Base-by-base conservation (phyloP, 2,797 vertebrate genomes). In the Danio albolineatus region DNA sequence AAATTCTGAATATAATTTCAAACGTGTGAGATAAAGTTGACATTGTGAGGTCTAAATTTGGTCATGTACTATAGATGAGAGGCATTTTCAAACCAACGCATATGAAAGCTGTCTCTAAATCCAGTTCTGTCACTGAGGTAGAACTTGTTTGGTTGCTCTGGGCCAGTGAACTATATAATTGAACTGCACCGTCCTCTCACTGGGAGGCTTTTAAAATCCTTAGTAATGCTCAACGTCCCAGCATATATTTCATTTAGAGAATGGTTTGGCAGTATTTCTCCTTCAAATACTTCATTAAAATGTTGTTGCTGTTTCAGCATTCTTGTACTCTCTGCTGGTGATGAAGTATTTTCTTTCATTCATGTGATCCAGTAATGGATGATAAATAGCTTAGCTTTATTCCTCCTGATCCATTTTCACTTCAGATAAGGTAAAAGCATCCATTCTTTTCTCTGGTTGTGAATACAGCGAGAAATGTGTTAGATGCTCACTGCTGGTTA, bases 151-250 rank as follows among this genome's bases (percentile, higher is more conserved):
- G 73, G 16, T 48, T 10, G 69, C 60, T 61, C 41, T 76, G 61
- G 73, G 28, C 62, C 76, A 82, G 10, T 79, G 75, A 75, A 69
- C 51, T 60, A 62, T 78, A 53, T 72, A 70, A 83, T 76, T 83
- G 71, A 60, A 81, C 41, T 48, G 59, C 51, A 39, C 61, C 69
- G 65, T 76, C 10, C 70, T 77, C 16, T 67, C 7, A 7, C 19
- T 59, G 72, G 67, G 64, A 38, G 46, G 51, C 57, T 56, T 67
- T 56, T 57, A 59, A 73, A 65, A 38, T 71, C 39, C 72, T 65
- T 48, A 57, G 54, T 44, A 65, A 57, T 57, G 41, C 60, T 57
- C n/a, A 16, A 71, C 69, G 80, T 72, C 65, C 49, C 61, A 76
- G 51, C 28, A 28, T 16, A 10, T 38, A 57, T 39, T 60, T 54